Percentiles rank a stretch among this genome's conserved stretches.
Evolutionary conservation across 2,888 invertebrate species (phyloP).

Genomic region (Drosophila hamatofila): DNA sequence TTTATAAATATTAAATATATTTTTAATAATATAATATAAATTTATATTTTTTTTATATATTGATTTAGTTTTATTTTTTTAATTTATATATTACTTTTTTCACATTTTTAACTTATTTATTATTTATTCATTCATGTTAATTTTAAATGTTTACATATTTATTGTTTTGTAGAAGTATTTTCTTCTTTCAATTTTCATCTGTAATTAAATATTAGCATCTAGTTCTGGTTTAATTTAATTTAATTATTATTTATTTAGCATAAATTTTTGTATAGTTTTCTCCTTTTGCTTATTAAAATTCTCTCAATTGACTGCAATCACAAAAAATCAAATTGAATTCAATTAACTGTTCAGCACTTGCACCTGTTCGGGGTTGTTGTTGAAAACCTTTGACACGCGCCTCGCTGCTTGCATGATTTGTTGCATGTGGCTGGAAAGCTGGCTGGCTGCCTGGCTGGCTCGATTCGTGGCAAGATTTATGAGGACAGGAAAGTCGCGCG

Average conservation of each 20-base stretch:
- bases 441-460: constrained; percentile 36
- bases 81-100: no score
- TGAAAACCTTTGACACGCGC: constrained; percentile 10
- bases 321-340: not conserved
- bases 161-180: no score
- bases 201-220: no score
- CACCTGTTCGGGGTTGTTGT: not conserved
- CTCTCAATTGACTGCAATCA: not conserved
- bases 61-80: no score
- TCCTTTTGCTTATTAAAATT: not conserved
- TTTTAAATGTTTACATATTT: no score
- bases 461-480: constrained; percentile 73
- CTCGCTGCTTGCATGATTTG: constrained; percentile 62
- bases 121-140: no score
- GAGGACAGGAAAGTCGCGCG: constrained; percentile 56
- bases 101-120: no score
- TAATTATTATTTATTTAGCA: not conserved
- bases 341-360: not conserved
- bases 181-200: no score
- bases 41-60: no score
- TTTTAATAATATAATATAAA: no score
- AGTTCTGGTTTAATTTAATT: not conserved
- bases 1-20: no score
- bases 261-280: no score
- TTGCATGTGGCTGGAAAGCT: constrained; percentile 58